Conservation (phyloP, 1,140 invertebrate species). For the Ceratoteleas bidentatus region DNA sequence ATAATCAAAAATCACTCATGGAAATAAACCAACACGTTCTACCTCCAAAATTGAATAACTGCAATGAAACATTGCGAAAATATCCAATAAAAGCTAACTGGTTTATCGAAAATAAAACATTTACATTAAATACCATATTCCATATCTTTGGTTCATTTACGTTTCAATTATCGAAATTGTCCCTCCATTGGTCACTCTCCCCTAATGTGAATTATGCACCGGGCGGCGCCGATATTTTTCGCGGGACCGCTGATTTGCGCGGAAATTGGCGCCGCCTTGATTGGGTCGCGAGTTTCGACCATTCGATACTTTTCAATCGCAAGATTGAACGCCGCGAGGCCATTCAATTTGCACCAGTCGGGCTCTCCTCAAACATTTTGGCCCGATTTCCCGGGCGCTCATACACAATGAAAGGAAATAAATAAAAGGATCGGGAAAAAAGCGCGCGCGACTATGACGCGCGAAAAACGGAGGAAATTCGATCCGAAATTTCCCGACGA, state of each 20-base stretch:
- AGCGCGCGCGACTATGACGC: not conserved
- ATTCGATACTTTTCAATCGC: constrained; percentile 80
- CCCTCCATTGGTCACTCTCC: too few species aligned
- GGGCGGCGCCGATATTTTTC: constrained; percentile 40
- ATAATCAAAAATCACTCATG: too few species aligned
- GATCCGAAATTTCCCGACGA: constrained; percentile 35
- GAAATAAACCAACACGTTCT: too few species aligned
- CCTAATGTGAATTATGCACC: constrained; percentile 29
- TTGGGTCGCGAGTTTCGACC: constrained; percentile 61
- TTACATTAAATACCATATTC: too few species aligned
- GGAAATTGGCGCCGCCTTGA: constrained; percentile 63
- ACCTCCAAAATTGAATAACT: too few species aligned
- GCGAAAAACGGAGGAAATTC: constrained; percentile 16
- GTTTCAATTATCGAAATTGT: too few species aligned
- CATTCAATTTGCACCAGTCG: constrained; percentile 80
- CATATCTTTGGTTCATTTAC: too few species aligned
- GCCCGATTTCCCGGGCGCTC: constrained; percentile 22
- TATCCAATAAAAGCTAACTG: too few species aligned
- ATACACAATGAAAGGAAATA: constrained; percentile 41
- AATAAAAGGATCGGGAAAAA: constrained; percentile 9
- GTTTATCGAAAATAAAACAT: too few species aligned
- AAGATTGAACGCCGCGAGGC: constrained; percentile 73
- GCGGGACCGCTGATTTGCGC: constrained; percentile 37
- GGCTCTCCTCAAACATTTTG: constrained; percentile 74
- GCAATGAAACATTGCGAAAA: too few species aligned